phyloP scores from a whole-genome alignment of 1,140 invertebrate species.

The Drosophila mojavensis region DNA sequence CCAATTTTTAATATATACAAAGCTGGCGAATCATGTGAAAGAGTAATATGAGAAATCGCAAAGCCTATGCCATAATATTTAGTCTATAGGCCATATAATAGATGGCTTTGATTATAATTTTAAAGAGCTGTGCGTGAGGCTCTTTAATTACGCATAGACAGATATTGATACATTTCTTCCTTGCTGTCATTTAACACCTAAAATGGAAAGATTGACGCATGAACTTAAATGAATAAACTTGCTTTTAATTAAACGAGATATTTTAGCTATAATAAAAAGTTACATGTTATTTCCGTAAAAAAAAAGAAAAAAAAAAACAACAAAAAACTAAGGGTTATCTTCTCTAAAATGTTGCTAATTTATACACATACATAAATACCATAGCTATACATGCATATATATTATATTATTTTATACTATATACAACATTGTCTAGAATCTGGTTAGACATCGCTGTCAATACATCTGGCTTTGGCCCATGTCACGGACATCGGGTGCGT shows the following conservation, averaged over 20 bases:
- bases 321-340: conserved; percentile 6
- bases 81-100: background rate
- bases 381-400: background rate
- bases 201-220: conserved; percentile 24
- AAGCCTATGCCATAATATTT: conserved; percentile 25
- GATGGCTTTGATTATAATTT: conserved; percentile 65
- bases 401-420: background rate
- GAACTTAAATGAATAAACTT: conserved; percentile 5
- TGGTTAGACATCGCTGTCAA: conserved; percentile 34
- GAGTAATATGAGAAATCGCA: conserved; percentile 63
- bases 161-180: conserved; percentile 20
- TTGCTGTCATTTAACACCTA: conserved; percentile 21
- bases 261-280: conserved; percentile 24
- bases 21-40: conserved; percentile 29
- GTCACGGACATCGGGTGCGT: conserved; percentile 58
- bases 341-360: conserved; percentile 33
- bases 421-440: conserved; percentile 32
- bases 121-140: conserved; percentile 65
- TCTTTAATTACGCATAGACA: conserved; percentile 71
- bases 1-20: conserved; percentile 72
- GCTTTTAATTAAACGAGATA: conserved; percentile 35
- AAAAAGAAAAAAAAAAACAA: conserved; percentile 1
- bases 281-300: conserved; percentile 42
- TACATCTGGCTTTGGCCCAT: conserved; percentile 40
- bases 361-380: background rate